Evolutionary conservation across 2,113 vertebrate species (phyloP).

Genomic region (Eudyptes chrysolophus): DNA sequence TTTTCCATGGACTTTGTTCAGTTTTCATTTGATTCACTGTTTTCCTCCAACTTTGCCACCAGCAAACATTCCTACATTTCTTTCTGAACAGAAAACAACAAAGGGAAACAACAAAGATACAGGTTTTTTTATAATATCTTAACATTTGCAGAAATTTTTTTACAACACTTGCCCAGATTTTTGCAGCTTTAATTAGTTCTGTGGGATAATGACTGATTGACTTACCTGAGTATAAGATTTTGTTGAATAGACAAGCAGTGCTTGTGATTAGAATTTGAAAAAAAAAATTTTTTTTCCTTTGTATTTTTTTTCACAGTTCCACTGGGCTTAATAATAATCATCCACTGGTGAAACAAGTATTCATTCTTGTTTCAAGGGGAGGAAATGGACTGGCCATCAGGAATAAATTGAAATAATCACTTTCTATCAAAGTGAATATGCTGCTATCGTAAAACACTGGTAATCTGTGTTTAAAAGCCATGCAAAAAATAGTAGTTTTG

Average conservation of each 20-base stretch:
- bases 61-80: neutral
- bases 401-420: neutral
- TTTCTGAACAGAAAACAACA: neutral
- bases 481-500: neutral
- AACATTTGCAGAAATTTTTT: neutral
- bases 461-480: neutral
- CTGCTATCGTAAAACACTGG: neutral
- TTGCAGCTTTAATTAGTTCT: neutral
- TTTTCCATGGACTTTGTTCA: neutral
- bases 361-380: neutral
- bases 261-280: neutral
- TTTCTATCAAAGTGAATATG: neutral
- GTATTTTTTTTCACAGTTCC: neutral
- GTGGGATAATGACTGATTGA: neutral
- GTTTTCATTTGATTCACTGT: neutral
- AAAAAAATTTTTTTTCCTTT: neutral
- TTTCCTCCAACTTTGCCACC: neutral
- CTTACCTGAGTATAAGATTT: neutral
- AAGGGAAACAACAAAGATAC: neutral
- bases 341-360: neutral
- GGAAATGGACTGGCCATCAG: neutral
- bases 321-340: neutral
- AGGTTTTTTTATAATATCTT: neutral
- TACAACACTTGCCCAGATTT: neutral
- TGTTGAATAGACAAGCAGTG: neutral